Evolutionary conservation across 2,888 invertebrate genomes (phyloP).

Genomic region (Ptychoptera contaminata): DNA sequence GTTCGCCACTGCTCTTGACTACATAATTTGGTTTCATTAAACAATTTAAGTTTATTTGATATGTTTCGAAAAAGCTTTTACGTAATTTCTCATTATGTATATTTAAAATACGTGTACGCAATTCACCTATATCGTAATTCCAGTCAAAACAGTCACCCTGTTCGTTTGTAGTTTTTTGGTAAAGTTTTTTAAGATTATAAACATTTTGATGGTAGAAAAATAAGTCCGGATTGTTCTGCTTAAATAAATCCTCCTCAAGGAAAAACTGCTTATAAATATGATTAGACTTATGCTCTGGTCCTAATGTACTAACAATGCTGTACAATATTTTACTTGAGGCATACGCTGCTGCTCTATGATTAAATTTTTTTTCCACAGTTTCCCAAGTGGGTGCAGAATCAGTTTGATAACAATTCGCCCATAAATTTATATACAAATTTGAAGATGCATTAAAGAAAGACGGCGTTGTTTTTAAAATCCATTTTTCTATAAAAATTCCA

Average conservation of each 20-base stretch:
- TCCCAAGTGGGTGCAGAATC: background rate
- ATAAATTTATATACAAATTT: background rate
- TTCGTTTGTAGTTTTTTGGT: background rate
- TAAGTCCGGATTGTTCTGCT: background rate
- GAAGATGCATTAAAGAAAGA: background rate
- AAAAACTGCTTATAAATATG: background rate
- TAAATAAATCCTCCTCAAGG: background rate
- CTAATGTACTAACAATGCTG: background rate
- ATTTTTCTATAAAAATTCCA: conserved; percentile 7
- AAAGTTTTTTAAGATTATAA: background rate
- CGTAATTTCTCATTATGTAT: conserved; percentile 4
- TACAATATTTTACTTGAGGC: background rate
- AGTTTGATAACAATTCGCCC: background rate
- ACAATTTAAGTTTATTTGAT: background rate
- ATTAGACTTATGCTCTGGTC: background rate
- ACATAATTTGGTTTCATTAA: conserved; percentile 1
- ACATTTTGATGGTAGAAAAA: background rate
- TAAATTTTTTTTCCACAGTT: background rate
- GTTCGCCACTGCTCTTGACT: conserved; percentile 4
- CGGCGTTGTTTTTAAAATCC: conserved; percentile 2
- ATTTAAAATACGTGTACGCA: conserved; percentile 5
- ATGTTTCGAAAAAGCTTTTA: conserved; percentile 3
- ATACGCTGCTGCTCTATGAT: background rate
- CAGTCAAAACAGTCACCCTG: conserved; percentile 3
- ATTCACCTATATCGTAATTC: conserved; percentile 6